Evolutionary conservation across 2,113 vertebrate species (phyloP), one percentile per base, ranked within the genome.

Genomic region (Zingel zingel): DNA sequence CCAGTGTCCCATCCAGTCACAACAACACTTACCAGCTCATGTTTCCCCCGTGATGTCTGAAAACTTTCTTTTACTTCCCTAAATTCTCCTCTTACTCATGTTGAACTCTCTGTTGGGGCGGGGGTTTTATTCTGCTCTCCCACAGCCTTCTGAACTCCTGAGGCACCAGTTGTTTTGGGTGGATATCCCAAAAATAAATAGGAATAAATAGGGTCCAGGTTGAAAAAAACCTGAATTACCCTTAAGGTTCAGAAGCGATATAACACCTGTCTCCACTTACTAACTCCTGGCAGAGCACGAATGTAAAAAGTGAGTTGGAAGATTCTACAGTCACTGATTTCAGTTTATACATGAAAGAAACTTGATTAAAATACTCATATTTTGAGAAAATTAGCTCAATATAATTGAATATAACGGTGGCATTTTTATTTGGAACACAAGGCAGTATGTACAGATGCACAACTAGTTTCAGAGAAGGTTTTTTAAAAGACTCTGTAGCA

Each of bases 1-100:
- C 25, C 67, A 50, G 30, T 57, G 58, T 64, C 23, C 58, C 54
- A 39, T 74, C 54, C 51, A 75, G 57, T 64, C 50, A 71, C 18
- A 56, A 13, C 64, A 63, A 12, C 69, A 56, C n/a, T 48, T 30
- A n/a, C 13, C 65, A 10, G 43, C 39, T 39, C 54, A 63, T 61
- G 33, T 39, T 21, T 7, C 7, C 36, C 47, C 66, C 13, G 21
- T 23, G 18, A 27, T 63, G 59, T 53, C 19, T 77, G 51, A 57
- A 64, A 77, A 65, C 15, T 3, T 56, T 58, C n/a, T 56, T 79
- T 53, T 77, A 16, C 48, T 61, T 71, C 13, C 19, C 33, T 27
- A 30, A 78, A 66, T 21, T 68, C 36, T 68, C 33, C 12, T 69
- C 39, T 72, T 50, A 45, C 43, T 67, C 25, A 56, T 30, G 14